phyloP scores from a whole-genome alignment of 2,797 vertebrate genomes.

The Tapirus indicus region DNA sequence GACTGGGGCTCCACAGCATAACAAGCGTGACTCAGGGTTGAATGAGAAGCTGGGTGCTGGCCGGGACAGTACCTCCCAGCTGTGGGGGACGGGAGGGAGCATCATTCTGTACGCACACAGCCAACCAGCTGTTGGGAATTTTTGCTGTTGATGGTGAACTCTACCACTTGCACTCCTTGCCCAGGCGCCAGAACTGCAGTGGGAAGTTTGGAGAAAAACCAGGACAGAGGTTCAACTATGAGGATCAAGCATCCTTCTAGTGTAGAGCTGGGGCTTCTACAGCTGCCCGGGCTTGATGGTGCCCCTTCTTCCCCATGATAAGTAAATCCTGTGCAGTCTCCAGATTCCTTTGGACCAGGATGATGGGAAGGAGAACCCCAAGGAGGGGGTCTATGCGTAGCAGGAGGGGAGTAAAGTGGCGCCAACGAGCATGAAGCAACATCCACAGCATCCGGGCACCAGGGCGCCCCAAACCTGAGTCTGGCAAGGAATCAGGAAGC shows the following conservation, averaged over 20 bases:
- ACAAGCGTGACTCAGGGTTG: accelerated
- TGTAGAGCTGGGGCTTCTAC: too few species aligned
- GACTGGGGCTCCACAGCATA: accelerated
- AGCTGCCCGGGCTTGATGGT: not conserved
- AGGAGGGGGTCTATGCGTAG: accelerated
- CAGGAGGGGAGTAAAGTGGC: accelerated
- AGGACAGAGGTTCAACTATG: not conserved
- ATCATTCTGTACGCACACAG: accelerated
- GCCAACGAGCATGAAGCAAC: too few species aligned
- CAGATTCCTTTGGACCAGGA: not conserved
- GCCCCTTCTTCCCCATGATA: accelerated
- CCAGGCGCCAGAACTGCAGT: not conserved
- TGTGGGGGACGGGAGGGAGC: too few species aligned
- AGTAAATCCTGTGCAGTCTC: not conserved
- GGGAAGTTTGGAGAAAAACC: not conserved
- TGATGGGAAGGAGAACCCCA: too few species aligned
- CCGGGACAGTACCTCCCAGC: not conserved
- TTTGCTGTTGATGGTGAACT: not conserved
- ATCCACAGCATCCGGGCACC: not conserved
- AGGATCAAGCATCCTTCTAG: not conserved
- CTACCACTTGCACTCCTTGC: accelerated
- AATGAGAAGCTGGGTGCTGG: not conserved
- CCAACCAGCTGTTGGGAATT: not conserved
- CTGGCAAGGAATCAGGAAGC: not conserved
- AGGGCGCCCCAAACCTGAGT: not conserved